Evolutionary conservation across 2,113 vertebrate species (phyloP).

Genomic region (Anoplopoma fimbria): DNA sequence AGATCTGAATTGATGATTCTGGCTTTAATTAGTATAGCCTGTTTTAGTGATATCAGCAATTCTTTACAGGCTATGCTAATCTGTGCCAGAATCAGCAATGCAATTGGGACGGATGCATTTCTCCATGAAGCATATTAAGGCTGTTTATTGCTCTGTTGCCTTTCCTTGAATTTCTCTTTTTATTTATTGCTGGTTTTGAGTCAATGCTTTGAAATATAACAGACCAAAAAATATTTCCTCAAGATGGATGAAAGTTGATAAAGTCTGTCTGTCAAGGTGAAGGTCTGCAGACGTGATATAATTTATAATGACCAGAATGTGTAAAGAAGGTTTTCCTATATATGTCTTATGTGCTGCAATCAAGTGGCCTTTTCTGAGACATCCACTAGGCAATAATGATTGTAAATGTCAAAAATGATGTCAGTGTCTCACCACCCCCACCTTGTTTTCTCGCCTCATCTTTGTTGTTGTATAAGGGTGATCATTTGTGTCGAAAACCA

Average conservation of each 20-base stretch:
- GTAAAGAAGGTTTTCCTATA: neutral
- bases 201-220: constrained; percentile 35
- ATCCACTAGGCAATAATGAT: constrained; percentile 32
- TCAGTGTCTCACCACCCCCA: constrained; percentile 35
- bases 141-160: constrained; percentile 30
- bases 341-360: constrained; percentile 29
- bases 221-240: constrained; percentile 7
- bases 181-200: constrained; percentile 34
- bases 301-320: constrained; percentile 33
- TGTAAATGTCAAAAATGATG: constrained; percentile 69
- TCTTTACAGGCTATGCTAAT: constrained; percentile 92
- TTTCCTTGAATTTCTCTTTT: constrained; percentile 25
- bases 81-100: constrained; percentile 89
- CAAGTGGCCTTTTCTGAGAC: constrained; percentile 42
- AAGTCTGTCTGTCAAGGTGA: constrained; percentile 4
- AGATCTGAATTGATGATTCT: constrained; percentile 86
- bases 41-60: constrained; percentile 88
- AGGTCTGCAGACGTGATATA: constrained; percentile 13
- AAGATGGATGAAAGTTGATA: constrained; percentile 19
- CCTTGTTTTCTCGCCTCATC: constrained; percentile 24
- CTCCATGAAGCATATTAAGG: constrained; percentile 48
- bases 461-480: constrained; percentile 24
- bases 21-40: constrained; percentile 92
- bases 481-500: constrained; percentile 36
- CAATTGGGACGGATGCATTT: constrained; percentile 76